Conservation (phyloP, 2,888 invertebrate species). For the Hypolimnas misippus region DNA sequence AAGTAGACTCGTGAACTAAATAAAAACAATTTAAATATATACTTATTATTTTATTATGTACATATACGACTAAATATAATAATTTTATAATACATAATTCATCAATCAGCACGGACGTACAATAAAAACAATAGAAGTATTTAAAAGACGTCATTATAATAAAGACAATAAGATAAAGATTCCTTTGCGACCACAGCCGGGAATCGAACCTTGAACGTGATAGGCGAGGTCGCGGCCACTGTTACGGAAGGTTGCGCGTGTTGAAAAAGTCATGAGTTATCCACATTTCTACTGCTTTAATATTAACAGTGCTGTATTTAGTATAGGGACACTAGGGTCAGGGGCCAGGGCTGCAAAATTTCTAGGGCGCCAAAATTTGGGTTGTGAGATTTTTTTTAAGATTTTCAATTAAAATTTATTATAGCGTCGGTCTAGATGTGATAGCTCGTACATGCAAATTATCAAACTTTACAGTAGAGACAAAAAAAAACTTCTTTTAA, state of each 20-base stretch:
- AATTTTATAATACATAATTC: constrained; percentile 2
- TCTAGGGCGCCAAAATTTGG: no score
- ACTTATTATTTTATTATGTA: no score
- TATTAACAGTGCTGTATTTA: not conserved
- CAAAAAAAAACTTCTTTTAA: no score
- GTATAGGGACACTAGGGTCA: no score
- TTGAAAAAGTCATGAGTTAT: constrained; percentile 21
- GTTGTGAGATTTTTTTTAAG: no score
- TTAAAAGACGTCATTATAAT: constrained; percentile 7
- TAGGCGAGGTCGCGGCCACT: constrained; percentile 65
- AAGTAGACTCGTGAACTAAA: no score
- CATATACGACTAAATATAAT: not conserved
- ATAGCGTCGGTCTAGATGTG: no score
- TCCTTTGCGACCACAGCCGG: constrained; percentile 26
- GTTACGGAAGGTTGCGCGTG: constrained; percentile 64
- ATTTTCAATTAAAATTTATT: no score
- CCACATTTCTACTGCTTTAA: constrained; percentile 10
- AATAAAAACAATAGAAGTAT: not conserved
- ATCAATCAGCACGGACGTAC: constrained; percentile 10
- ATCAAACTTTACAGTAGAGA: no score
- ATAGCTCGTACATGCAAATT: no score
- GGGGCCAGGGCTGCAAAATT: no score
- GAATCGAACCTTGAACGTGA: constrained; percentile 76
- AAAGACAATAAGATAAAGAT: constrained; percentile 18
- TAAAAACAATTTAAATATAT: no score